A percentile compares a stretch with the other conserved stretches of the same genome.
phyloP scores from a whole-genome alignment of 2,888 invertebrate genomes.

The Arrhopalites spinosus region DNA sequence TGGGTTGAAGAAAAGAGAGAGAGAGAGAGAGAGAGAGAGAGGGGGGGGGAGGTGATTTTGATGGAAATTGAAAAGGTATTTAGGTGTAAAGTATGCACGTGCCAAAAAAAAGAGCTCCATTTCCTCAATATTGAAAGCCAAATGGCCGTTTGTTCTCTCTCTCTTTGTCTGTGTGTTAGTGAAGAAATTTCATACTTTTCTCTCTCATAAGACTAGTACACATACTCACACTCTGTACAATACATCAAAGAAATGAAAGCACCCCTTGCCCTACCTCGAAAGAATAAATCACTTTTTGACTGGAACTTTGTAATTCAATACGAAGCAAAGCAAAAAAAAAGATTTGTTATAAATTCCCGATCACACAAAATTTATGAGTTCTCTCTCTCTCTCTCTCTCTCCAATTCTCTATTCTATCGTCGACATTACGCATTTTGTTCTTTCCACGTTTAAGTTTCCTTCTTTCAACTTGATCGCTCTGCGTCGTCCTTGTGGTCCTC shows the following conservation, averaged over 20 bases:
- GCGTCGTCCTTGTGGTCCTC: background rate
- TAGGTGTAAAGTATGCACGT: conserved; percentile 35
- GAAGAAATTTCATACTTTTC: conserved; percentile 37
- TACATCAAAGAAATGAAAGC: conserved; percentile 38
- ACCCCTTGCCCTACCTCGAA: conserved; percentile 37
- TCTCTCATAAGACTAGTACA: background rate
- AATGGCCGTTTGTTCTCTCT: background rate
- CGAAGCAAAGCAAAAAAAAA: conserved; percentile 39
- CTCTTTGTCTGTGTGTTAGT: background rate
- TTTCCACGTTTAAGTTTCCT: conserved; percentile 17
- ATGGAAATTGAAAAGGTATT: conserved; percentile 37
- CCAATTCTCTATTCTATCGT: conserved; percentile 31
- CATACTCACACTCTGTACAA: conserved; percentile 24
- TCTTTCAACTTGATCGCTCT: background rate
- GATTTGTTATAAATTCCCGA: conserved; percentile 56
- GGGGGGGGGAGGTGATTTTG: conserved; percentile 21
- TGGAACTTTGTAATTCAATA: conserved; percentile 56
- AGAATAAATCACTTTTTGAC: conserved; percentile 55
- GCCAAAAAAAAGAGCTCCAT: conserved; percentile 24
- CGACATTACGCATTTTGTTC: conserved; percentile 29
- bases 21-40: background rate
- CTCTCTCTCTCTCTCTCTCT: conserved; percentile 23
- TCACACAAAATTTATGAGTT: conserved; percentile 55
- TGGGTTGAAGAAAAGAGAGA: too few species aligned
- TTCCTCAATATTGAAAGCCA: conserved; percentile 32